Percentiles rank a stretch among this genome's conserved stretches.
phyloP scores from a whole-genome alignment of 2,113 vertebrate species.

The Oryzias curvinotus region DNA sequence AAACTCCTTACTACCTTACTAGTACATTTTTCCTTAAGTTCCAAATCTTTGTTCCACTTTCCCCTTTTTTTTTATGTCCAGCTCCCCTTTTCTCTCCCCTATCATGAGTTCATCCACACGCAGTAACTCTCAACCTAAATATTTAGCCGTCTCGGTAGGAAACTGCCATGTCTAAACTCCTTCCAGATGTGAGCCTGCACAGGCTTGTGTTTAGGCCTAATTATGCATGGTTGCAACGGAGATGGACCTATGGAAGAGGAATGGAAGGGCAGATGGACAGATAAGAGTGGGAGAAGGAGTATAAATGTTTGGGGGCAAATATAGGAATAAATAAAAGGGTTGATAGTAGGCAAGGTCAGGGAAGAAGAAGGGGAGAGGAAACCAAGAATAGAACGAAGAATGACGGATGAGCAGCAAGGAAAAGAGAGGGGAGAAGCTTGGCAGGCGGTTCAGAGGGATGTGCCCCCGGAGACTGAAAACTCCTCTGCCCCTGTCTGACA shows the following conservation, averaged over 20 bases:
- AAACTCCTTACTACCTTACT: slow-evolving; percentile 17
- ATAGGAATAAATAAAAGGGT: slow-evolving; percentile 21
- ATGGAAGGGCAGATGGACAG: slow-evolving; percentile 53
- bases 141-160: slow-evolving; percentile 85
- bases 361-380: slow-evolving; percentile 37
- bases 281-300: slow-evolving; percentile 43
- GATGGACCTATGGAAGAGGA: slow-evolving; percentile 60
- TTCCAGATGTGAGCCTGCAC: slow-evolving; percentile 83
- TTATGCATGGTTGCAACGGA: slow-evolving; percentile 79
- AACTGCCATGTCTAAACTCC: slow-evolving; percentile 83
- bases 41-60: slow-evolving; percentile 37
- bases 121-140: slow-evolving; percentile 86
- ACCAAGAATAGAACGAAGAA: slow-evolving; percentile 33
- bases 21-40: slow-evolving; percentile 11
- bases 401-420: slow-evolving; percentile 23
- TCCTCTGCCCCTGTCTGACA: slow-evolving; percentile 63
- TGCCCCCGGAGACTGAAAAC: slow-evolving; percentile 67
- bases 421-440: slow-evolving; percentile 62
- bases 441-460: slow-evolving; percentile 72
- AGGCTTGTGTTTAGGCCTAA: slow-evolving; percentile 80
- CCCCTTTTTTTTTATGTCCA: slow-evolving; percentile 54
- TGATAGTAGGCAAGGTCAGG: slow-evolving; percentile 38
- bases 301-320: slow-evolving; percentile 19
- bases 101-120: slow-evolving; percentile 81
- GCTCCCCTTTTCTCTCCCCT: slow-evolving; percentile 46